A percentile compares a stretch with the other conserved stretches of the same genome.
Evolutionary conservation across 1,140 invertebrate species (phyloP).

Genomic region (Caenorhabditis latens): DNA sequence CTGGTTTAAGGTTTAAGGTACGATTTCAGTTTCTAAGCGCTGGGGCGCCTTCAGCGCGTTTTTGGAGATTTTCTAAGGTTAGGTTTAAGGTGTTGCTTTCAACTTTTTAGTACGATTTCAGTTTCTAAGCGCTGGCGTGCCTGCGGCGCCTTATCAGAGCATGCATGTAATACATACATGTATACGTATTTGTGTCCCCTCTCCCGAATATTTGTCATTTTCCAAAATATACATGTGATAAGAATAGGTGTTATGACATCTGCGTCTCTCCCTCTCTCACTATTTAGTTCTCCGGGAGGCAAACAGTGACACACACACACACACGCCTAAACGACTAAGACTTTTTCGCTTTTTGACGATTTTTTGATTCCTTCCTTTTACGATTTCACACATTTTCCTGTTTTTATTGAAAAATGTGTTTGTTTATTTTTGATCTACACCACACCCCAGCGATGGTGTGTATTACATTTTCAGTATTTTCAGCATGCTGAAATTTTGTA

Average conservation of each 20-base stretch:
- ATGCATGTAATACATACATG: conserved; percentile 44
- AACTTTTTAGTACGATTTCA: too few species aligned
- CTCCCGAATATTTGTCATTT: conserved; percentile 2
- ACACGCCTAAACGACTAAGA: neutral
- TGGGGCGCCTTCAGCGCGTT: too few species aligned
- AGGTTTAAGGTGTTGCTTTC: too few species aligned
- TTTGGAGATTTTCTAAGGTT: too few species aligned
- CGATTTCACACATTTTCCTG: neutral
- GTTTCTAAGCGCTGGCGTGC: too few species aligned
- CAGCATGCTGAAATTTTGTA: too few species aligned
- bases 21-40: too few species aligned
- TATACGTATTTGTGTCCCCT: neutral
- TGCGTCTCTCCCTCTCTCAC: conserved; percentile 22
- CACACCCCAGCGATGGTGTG: too few species aligned
- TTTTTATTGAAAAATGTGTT: too few species aligned
- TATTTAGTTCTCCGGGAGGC: neutral
- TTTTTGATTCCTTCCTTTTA: neutral
- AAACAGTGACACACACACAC: conserved; percentile 39
- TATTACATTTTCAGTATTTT: too few species aligned
- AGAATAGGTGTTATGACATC: conserved; percentile 39
- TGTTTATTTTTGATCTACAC: too few species aligned
- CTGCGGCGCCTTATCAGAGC: neutral
- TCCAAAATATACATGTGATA: conserved; percentile 53
- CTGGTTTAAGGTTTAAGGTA: too few species aligned
- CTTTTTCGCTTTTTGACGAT: conserved; percentile 11